phyloP scores from a whole-genome alignment of 2,797 vertebrate species.

The Cirrhinus molitorella region DNA sequence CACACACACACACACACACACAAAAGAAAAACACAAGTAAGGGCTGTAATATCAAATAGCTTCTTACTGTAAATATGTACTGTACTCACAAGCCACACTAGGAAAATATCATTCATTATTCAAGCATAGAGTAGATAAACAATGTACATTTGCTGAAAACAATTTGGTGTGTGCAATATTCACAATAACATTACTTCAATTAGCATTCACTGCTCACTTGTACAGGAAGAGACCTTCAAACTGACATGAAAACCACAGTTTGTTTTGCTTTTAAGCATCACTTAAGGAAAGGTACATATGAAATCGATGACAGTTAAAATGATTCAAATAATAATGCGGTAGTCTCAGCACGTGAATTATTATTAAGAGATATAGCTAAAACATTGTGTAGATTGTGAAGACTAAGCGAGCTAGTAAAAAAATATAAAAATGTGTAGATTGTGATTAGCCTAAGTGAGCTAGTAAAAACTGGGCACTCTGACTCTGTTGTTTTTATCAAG shows the following conservation, averaged over 20 bases:
- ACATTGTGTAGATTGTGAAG: not conserved
- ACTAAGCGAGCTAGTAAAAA: not conserved
- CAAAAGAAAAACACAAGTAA: constrained; percentile 6
- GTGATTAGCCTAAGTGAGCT: not conserved
- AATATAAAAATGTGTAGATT: no score
- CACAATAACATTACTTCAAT: not conserved
- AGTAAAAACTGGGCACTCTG: not conserved
- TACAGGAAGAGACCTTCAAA: not conserved
- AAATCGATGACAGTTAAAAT: not conserved
- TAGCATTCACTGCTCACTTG: not conserved
- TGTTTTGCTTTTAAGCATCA: not conserved
- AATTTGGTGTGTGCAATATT: not conserved
- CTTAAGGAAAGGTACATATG: not conserved
- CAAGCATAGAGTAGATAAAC: not conserved
- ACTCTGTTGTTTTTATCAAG: not conserved
- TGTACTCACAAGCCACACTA: not conserved
- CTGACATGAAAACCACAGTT: not conserved
- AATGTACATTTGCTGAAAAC: not conserved
- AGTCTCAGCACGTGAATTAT: not conserved
- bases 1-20: constrained; percentile 45
- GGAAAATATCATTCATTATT: not conserved
- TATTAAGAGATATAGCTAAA: not conserved
- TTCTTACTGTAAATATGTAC: not conserved
- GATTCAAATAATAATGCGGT: not conserved
- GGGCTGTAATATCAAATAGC: not conserved